These are phyloP conservation scores for Leptinotarsa rubiginosa DNA, from an alignment of 2,888 invertebrate species.

Conservation along the genomic window DNA sequence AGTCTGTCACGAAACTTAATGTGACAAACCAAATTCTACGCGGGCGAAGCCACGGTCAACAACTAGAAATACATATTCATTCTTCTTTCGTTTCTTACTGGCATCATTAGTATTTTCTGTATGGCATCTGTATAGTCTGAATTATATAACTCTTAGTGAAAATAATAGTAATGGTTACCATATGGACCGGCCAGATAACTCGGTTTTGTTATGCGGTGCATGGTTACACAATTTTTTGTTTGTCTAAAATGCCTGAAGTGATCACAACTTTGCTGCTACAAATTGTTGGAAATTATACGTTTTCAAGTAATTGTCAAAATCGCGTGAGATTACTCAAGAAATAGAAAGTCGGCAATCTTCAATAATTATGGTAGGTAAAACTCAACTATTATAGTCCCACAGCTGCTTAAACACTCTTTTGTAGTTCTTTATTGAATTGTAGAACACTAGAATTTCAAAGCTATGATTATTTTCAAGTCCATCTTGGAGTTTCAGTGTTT, in stretches of 20 bases:
- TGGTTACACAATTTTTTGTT: conserved; percentile 10
- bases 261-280: conserved; percentile 24
- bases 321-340: conserved; percentile 18
- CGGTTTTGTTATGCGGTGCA: conserved; percentile 1
- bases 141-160: conserved; percentile 1
- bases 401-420: neutral
- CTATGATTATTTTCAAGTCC: no score
- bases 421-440: neutral
- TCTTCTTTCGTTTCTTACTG: neutral
- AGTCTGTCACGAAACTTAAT: no score
- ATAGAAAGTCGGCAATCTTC: conserved; percentile 17
- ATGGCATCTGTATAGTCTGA: no score
- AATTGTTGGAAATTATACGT: conserved; percentile 23
- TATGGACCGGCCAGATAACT: neutral
- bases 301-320: conserved; percentile 17
- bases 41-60: no score
- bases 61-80: no score
- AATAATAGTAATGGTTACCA: conserved; percentile 1
- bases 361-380: conserved; percentile 15
- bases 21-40: no score
- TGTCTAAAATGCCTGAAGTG: conserved; percentile 21
- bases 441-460: neutral
- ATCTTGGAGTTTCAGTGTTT: no score
- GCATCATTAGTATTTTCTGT: neutral
- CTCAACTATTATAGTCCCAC: conserved; percentile 4